phyloP scores from a whole-genome alignment of 1,140 invertebrate species.

The Drosophila serrata region DNA sequence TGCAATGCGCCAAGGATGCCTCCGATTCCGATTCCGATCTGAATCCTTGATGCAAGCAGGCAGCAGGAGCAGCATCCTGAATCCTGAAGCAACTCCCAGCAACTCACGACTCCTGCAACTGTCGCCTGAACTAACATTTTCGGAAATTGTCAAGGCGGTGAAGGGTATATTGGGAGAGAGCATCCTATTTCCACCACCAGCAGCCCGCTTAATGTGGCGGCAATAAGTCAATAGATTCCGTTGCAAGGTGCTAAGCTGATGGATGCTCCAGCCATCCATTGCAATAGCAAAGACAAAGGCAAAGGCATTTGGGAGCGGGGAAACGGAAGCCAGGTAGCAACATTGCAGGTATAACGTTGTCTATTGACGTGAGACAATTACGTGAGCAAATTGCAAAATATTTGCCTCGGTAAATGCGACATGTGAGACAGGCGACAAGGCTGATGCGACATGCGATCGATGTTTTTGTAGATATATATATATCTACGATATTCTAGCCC shows the following conservation, averaged over 20 bases:
- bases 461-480: background rate
- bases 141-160: background rate
- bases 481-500: background rate
- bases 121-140: slow-evolving; percentile 71
- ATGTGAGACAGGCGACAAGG: slow-evolving; percentile 15
- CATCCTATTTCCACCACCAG: background rate
- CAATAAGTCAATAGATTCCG: slow-evolving; percentile 76
- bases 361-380: slow-evolving; percentile 62
- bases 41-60: slow-evolving; percentile 3
- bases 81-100: background rate
- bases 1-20: slow-evolving; percentile 78
- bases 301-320: no score
- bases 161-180: background rate
- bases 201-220: slow-evolving; percentile 65
- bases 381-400: slow-evolving; percentile 62
- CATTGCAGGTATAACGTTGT: slow-evolving; percentile 38
- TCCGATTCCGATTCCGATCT: slow-evolving; percentile 9
- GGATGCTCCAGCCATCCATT: slow-evolving; percentile 4
- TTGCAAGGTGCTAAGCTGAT: slow-evolving; percentile 52
- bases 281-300: background rate
- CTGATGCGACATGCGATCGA: slow-evolving; percentile 24
- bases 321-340: slow-evolving; percentile 2
- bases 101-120: background rate
- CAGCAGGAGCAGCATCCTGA: slow-evolving; percentile 6
- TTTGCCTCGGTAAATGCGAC: slow-evolving; percentile 45